Percentiles rank a stretch among this genome's conserved stretches.
These are phyloP conservation scores for Tetragonula carbonaria DNA, from an alignment of 2,888 invertebrate genomes.

Conservation along the genomic window DNA sequence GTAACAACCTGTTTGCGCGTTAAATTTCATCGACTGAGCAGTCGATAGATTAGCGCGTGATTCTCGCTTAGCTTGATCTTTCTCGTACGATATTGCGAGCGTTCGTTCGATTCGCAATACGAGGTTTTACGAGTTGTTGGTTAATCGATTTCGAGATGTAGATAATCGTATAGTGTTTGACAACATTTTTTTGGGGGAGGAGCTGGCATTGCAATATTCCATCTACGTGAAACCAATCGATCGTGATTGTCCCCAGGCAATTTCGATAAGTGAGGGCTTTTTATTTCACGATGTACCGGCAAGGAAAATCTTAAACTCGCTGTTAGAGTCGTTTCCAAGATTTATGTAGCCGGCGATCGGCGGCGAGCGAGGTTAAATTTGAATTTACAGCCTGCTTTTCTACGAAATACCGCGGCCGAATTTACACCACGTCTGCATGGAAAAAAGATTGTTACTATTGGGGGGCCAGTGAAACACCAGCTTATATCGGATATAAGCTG, in stretches of 20 bases:
- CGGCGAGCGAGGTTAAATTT: conserved; percentile 61
- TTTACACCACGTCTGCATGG: conserved; percentile 41
- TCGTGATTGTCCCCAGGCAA: conserved; percentile 29
- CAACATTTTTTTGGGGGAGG: not conserved
- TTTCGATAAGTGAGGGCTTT: conserved; percentile 45
- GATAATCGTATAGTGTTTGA: not conserved
- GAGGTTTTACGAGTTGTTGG: too few relatives aligned
- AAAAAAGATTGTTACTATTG: conserved; percentile 39
- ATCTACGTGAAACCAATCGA: not conserved
- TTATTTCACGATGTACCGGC: conserved; percentile 26
- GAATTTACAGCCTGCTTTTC: conserved; percentile 57
- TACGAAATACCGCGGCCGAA: conserved; percentile 40
- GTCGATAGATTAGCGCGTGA: not conserved
- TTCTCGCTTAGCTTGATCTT: not conserved
- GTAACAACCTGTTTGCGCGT: not conserved
- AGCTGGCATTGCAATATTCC: not conserved
- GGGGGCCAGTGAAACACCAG: conserved; percentile 19
- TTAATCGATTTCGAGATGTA: not conserved
- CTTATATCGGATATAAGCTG: conserved; percentile 16
- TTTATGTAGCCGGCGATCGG: conserved; percentile 55
- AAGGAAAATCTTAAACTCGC: conserved; percentile 43
- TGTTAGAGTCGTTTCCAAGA: conserved; percentile 49
- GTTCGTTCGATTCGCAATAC: not conserved
- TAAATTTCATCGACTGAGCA: not conserved
- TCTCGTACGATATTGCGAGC: not conserved